Evolutionary conservation across 53 echinoderm and acorn worm species (phyloP), one percentile per base, ranked within the genome.

Genomic region (Temnopleurus reevesii): DNA sequence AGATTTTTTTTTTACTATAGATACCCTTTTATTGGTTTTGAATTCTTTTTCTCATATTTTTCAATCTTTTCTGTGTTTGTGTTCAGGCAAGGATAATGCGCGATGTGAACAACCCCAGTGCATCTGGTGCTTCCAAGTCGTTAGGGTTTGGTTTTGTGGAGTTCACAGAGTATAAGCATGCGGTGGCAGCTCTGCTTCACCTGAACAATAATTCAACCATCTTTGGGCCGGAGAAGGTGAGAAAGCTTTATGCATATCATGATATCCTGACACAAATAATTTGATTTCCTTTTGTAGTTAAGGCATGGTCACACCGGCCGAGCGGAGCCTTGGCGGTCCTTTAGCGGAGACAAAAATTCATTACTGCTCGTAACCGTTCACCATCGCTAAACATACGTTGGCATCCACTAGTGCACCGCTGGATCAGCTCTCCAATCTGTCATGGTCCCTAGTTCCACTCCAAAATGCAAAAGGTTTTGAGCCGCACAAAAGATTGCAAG

Each of bases 81-180:
- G 2, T 30, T 18, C 90, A 98, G 99, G 81, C 94, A 2, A 89
- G 93, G 13, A 80, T 98, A 15, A 98, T 98, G 99, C 59, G 93
- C 65, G 95, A 98, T 46, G 64, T 90, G 90, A 89, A 89, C 49
- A 71, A 59, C 13, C 91, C 92, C 5, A 93, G 80, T 56, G 49
- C 92, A 0, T 55, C 86, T 12, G 91, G 91, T 10, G 86, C 57
- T 23, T 88, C 94, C 35, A 96, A 93, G 45, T 92, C 95, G 8
- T 65, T 95, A 34, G 99, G 99, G 12, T 98, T 90, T 91, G 99
- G 92, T 0, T 96, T 98, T 61, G 94, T 94, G 1, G 91, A 93
- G 81, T 95, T 96, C 76, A 89, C 91, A 0, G 55, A 94, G 31
- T 94, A 98, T 45, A 89, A 95, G 34, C 94, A 98, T 77, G 99